A percentile compares a stretch with the other conserved stretches of the same genome.
These are phyloP conservation scores for Gymnocheta viridis DNA, from an alignment of 2,888 invertebrate species.

Conservation along the genomic window DNA sequence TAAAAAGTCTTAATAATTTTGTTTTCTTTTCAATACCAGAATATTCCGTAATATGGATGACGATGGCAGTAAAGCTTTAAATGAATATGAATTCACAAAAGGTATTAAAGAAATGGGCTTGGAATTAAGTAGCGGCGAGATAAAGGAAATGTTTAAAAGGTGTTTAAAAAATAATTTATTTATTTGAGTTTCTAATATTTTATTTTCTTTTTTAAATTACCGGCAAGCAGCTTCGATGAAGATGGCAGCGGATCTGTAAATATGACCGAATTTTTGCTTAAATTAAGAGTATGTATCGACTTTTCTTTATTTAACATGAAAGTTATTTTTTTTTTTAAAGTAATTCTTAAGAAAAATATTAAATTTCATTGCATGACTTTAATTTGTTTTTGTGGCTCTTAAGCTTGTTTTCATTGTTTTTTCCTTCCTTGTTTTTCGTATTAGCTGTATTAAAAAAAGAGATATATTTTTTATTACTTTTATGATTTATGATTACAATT, in stretches of 20 bases:
- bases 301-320: background rate
- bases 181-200: background rate
- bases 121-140: slow-evolving; percentile 84
- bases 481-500: slow-evolving; percentile 11
- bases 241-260: slow-evolving; percentile 92
- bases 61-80: slow-evolving; percentile 92
- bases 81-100: slow-evolving; percentile 90
- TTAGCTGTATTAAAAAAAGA: no score
- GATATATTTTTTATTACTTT: slow-evolving; percentile 25
- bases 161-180: slow-evolving; percentile 66
- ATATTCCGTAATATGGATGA: slow-evolving; percentile 96
- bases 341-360: slow-evolving; percentile 16
- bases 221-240: slow-evolving; percentile 86
- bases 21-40: slow-evolving; percentile 81
- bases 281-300: slow-evolving; percentile 87
- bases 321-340: background rate
- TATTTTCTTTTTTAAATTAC: background rate
- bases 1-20: no score
- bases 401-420: background rate
- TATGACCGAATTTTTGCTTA: slow-evolving; percentile 93
- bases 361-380: slow-evolving; percentile 8
- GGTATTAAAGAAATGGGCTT: slow-evolving; percentile 92
- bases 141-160: slow-evolving; percentile 79
- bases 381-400: background rate
- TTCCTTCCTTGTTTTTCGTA: background rate